These are phyloP conservation scores for Phaetusa simplex DNA, from an alignment of 2,113 vertebrate genomes.

Conservation along the genomic window DNA sequence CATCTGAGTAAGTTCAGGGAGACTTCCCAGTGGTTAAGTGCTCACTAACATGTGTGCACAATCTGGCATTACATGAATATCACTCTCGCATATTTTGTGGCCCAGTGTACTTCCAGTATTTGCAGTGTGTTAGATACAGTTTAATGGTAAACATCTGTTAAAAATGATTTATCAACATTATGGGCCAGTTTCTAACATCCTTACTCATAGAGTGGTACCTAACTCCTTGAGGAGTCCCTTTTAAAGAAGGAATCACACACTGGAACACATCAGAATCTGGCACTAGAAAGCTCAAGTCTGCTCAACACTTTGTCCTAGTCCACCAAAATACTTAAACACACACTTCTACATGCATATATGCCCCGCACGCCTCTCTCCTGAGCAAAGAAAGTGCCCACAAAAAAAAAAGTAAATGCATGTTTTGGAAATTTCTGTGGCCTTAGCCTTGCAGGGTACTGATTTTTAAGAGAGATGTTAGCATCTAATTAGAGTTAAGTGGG, in stretches of 20 bases:
- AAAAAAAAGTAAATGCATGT: background rate
- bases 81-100: slow-evolving; percentile 54
- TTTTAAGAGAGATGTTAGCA: background rate
- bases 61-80: slow-evolving; percentile 60
- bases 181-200: background rate
- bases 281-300: background rate
- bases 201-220: background rate
- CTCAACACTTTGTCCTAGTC: background rate
- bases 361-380: background rate
- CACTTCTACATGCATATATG: background rate
- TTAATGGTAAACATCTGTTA: slow-evolving; percentile 56
- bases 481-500: background rate
- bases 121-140: slow-evolving; percentile 52
- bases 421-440: background rate
- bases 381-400: background rate
- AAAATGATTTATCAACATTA: slow-evolving; percentile 47
- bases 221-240: background rate
- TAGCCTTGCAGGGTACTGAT: background rate
- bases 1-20: slow-evolving; percentile 44
- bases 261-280: background rate
- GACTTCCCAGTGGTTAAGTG: slow-evolving; percentile 42
- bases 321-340: background rate
- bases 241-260: background rate
- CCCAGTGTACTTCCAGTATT: slow-evolving; percentile 37
- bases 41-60: slow-evolving; percentile 49